Percentiles rank a stretch among this genome's conserved stretches.
Evolutionary conservation across 1,140 invertebrate species (phyloP).

Genomic region (Mesaphorura yosii): DNA sequence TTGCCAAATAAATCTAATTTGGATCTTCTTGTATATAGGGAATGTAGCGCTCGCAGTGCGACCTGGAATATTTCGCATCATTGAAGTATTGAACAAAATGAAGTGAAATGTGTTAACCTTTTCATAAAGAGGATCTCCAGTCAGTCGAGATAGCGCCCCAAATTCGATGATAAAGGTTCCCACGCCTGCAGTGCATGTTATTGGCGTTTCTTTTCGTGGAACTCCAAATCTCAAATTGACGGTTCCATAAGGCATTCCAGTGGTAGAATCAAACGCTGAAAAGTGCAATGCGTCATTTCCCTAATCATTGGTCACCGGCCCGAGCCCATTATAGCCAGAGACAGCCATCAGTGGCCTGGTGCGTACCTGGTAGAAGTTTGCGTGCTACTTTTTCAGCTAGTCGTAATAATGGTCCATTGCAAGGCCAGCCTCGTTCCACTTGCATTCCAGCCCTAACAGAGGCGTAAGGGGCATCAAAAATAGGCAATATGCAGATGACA

Average conservation of each 20-base stretch:
- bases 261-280: constrained; percentile 76
- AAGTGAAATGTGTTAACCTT: constrained; percentile 42
- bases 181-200: constrained; percentile 95
- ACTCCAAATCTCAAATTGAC: constrained; percentile 82
- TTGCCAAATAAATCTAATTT: constrained; percentile 57
- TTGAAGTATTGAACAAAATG: constrained; percentile 1
- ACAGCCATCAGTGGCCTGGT: too few species aligned
- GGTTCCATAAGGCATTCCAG: constrained; percentile 93
- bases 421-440: constrained; percentile 91
- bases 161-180: constrained; percentile 97
- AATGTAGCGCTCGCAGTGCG: constrained; percentile 79
- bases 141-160: constrained; percentile 83
- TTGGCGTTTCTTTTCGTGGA: constrained; percentile 82
- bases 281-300: too few species aligned
- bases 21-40: constrained; percentile 70
- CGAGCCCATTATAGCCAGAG: too few species aligned
- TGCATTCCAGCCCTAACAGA: constrained; percentile 59
- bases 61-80: constrained; percentile 51
- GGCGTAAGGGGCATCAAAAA: background rate
- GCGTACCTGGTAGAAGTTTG: constrained; percentile 74
- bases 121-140: constrained; percentile 90
- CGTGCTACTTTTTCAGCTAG: constrained; percentile 89
- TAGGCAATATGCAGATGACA: too few species aligned
- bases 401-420: constrained; percentile 80
- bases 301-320: too few species aligned